A percentile compares a stretch with the other conserved stretches of the same genome.
phyloP scores from a whole-genome alignment of 2,888 invertebrate genomes.

The Timandra comae region DNA sequence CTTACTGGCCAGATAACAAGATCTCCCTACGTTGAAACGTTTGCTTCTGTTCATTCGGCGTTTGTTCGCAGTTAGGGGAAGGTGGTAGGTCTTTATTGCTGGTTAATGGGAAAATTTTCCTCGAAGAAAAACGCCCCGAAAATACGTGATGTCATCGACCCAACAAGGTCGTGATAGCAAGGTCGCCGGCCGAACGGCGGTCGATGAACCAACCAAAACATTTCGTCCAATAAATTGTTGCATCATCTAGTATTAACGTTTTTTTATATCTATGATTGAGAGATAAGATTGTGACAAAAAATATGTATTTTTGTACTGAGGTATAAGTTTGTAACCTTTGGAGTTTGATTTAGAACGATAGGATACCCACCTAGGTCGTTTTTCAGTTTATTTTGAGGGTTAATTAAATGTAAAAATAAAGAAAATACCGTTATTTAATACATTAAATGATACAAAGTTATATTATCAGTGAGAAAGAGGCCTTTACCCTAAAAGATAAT shows the following conservation, averaged over 20 bases:
- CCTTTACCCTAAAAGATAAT: no score
- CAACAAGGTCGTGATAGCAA: conserved; percentile 54
- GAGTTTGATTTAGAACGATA: no score
- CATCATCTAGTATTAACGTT: conserved; percentile 19
- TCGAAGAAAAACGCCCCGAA: conserved; percentile 64
- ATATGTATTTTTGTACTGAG: no score
- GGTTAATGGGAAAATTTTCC: conserved; percentile 53
- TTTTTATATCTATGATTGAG: no score
- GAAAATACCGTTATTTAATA: no score
- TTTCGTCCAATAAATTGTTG: conserved; percentile 20
- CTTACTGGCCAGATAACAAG: conserved; percentile 29
- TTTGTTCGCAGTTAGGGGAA: conserved; percentile 13
- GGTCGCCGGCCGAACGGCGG: conserved; percentile 48
- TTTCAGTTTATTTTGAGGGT: no score
- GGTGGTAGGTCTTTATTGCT: conserved; percentile 32
- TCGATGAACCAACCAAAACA: conserved; percentile 47
- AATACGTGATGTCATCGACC: conserved; percentile 53
- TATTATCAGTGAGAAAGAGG: no score
- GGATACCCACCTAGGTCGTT: no score
- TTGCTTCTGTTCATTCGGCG: conserved; percentile 1
- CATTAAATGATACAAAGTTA: no score
- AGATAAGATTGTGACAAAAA: no score
- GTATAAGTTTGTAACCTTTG: conserved; percentile 7
- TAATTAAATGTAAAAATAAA: no score
- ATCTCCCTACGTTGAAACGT: conserved; percentile 19